phyloP scores from a whole-genome alignment of 2,797 vertebrate species.

The Glyptemys insculpta region DNA sequence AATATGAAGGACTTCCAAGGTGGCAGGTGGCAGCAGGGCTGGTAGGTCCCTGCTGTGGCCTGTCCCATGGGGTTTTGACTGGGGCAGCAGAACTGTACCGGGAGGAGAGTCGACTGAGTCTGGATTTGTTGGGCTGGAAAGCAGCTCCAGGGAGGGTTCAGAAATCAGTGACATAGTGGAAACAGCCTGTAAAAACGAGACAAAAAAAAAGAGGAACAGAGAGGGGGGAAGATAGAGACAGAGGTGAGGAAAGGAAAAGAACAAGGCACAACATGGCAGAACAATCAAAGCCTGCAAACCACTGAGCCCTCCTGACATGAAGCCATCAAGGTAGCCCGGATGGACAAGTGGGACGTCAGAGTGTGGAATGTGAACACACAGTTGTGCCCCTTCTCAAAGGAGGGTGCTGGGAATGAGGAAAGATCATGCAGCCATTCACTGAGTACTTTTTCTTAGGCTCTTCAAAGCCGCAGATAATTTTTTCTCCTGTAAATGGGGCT shows the following conservation, averaged over 20 bases:
- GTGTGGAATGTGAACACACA: not conserved
- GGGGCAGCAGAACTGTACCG: not conserved
- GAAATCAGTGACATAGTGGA: constrained; percentile 87
- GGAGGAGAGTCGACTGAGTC: constrained; percentile 35
- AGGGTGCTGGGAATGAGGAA: not conserved
- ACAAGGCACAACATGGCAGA: not conserved
- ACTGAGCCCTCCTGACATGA: not conserved
- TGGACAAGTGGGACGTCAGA: not conserved
- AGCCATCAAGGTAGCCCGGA: not conserved
- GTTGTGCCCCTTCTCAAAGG: not conserved
- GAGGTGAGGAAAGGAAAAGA: not conserved
- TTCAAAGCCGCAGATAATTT: not conserved
- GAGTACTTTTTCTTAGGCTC: not conserved
- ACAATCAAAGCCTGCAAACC: not conserved
- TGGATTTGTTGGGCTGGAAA: constrained; percentile 65
- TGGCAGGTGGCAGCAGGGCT: constrained; percentile 63
- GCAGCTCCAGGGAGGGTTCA: constrained; percentile 80
- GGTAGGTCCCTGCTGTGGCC: constrained; percentile 14
- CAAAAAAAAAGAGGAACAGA: constrained; percentile 66
- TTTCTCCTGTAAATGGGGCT: constrained; percentile 1
- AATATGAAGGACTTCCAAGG: constrained; percentile 79
- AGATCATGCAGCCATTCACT: not conserved
- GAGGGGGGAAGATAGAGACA: constrained; percentile 49
- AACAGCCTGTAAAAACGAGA: constrained; percentile 86
- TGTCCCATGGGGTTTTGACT: not conserved